Conservation (phyloP, 2,797 vertebrate genomes). For the Bradypus variegatus region DNA sequence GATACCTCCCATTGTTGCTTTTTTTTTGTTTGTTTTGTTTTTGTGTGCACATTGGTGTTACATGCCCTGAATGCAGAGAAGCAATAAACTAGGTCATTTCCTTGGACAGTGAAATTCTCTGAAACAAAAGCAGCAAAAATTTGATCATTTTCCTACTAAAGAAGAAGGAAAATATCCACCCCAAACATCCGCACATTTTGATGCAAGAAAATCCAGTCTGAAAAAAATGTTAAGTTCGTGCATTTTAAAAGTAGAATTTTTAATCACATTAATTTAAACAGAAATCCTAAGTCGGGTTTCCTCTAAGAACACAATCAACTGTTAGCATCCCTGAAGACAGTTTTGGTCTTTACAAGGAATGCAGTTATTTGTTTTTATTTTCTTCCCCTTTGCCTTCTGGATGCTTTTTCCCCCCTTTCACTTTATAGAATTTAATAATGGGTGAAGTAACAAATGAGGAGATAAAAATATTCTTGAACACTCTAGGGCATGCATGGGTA, state of each 20-base stretch:
- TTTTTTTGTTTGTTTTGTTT: conserved; percentile 31
- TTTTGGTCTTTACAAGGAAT: conserved; percentile 15
- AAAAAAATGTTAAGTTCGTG: conserved; percentile 33
- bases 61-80: conserved; percentile 34
- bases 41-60: conserved; percentile 34
- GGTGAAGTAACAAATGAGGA: conserved; percentile 54
- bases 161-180: background rate
- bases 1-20: conserved; percentile 44
- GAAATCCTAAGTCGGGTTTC: conserved; percentile 35
- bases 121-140: conserved; percentile 56
- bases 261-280: conserved; percentile 34
- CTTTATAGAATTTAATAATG: conserved; percentile 59
- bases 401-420: background rate
- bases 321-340: conserved; percentile 29
- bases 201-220: background rate
- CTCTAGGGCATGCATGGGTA: conserved; percentile 26
- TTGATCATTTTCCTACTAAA: conserved; percentile 33
- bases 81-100: conserved; percentile 55
- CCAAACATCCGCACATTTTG: background rate
- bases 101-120: conserved; percentile 51
- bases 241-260: conserved; percentile 40
- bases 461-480: conserved; percentile 52
- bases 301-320: background rate
- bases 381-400: background rate
- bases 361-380: background rate